These are phyloP conservation scores for Hypomecis punctinalis DNA, from an alignment of 2,888 invertebrate species.

Conservation along the genomic window DNA sequence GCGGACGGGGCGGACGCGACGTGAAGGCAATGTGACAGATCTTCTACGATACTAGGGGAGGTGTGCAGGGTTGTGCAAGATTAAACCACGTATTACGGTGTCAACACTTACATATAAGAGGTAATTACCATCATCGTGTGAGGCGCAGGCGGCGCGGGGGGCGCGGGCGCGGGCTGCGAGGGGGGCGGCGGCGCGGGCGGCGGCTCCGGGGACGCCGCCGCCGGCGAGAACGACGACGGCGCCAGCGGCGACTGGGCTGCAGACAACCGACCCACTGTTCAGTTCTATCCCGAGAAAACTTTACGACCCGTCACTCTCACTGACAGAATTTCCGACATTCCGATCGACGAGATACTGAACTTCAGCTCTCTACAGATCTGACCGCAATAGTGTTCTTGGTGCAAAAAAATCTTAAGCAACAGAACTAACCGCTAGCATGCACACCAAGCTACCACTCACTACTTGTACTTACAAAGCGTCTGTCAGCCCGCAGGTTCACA, in stretches of 20 bases:
- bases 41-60: constrained; percentile 56
- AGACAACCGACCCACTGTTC: constrained; percentile 36
- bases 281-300: constrained; percentile 4
- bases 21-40: constrained; percentile 40
- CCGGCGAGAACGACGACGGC: constrained; percentile 84
- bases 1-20: constrained; percentile 48
- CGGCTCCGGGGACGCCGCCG: constrained; percentile 85
- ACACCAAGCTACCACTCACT: constrained; percentile 22
- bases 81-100: constrained; percentile 84
- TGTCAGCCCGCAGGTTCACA: constrained; percentile 13
- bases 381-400: constrained; percentile 15
- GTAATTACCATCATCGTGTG: constrained; percentile 86
- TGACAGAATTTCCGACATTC: neutral
- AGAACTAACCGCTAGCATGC: constrained; percentile 22
- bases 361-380: constrained; percentile 8
- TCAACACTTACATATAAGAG: constrained; percentile 85
- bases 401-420: constrained; percentile 18
- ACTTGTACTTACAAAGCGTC: constrained; percentile 21
- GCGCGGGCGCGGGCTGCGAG: constrained; percentile 69
- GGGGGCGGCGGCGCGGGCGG: constrained; percentile 86
- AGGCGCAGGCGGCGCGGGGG: constrained; percentile 74
- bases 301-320: neutral
- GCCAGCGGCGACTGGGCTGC: constrained; percentile 85
- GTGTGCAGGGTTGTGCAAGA: constrained; percentile 79
- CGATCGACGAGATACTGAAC: neutral